Evolutionary conservation across 2,113 vertebrate species (phyloP).

Genomic region (Narcine bancroftii): DNA sequence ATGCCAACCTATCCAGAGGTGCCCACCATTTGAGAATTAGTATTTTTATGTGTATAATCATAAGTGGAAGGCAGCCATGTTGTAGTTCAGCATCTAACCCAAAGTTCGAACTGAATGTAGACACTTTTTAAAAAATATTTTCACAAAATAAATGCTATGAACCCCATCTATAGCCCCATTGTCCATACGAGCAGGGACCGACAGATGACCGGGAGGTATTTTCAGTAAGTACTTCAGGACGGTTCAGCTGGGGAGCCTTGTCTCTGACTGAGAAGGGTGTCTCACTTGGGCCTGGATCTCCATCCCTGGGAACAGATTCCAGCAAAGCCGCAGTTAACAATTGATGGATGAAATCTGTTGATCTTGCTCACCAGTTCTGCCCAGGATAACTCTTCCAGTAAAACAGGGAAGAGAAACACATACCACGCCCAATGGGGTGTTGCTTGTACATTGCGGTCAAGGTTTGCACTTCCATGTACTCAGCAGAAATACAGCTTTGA

Average conservation of each 20-base stretch:
- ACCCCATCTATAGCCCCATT: not conserved
- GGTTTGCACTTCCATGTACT: not conserved
- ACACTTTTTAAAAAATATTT: not conserved
- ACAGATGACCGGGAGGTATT: not conserved
- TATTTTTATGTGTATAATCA: not conserved
- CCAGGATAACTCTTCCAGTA: not conserved
- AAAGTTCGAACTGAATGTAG: not conserved
- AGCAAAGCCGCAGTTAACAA: not conserved
- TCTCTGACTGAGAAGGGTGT: not conserved
- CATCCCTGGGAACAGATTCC: not conserved
- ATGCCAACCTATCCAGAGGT: no score
- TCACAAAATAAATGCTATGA: not conserved
- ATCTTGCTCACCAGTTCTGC: not conserved
- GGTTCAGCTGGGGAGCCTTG: not conserved
- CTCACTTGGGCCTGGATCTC: not conserved
- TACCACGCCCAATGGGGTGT: not conserved
- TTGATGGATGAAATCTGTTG: not conserved
- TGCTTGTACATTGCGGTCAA: not conserved
- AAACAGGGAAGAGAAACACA: not conserved
- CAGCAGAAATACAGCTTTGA: not conserved
- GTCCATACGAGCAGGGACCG: not conserved
- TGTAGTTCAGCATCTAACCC: not conserved
- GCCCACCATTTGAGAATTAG: not conserved
- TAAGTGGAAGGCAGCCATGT: not conserved
- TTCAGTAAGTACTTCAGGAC: no score